Conservation (phyloP, 2,888 invertebrate genomes). For the Erebia aethiops region DNA sequence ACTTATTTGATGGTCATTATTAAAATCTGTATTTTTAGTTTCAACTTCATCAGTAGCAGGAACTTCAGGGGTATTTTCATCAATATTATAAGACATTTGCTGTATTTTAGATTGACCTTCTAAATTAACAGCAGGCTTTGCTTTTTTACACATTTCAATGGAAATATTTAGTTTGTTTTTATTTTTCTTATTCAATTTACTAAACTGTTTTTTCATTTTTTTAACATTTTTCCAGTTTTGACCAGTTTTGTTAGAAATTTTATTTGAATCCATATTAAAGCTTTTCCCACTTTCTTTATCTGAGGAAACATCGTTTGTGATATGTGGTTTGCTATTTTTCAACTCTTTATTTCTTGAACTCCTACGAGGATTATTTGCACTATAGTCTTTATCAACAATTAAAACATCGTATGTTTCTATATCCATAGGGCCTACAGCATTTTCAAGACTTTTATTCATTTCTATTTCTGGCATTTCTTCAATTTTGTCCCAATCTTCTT, state of each 20-base stretch:
- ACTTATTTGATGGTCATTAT: constrained; percentile 20
- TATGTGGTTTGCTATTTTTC: constrained; percentile 47
- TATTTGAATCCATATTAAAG: constrained; percentile 47
- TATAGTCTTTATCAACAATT: constrained; percentile 59
- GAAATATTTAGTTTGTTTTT: constrained; percentile 75
- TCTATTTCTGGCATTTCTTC: constrained; percentile 63
- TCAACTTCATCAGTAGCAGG: constrained; percentile 28
- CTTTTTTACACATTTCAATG: constrained; percentile 72
- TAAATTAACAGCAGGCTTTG: constrained; percentile 51
- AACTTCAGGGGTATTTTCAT: constrained; percentile 59
- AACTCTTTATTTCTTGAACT: constrained; percentile 65
- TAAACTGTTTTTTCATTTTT: constrained; percentile 75
- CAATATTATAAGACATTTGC: constrained; percentile 29
- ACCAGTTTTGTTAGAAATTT: constrained; percentile 52
- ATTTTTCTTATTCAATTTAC: constrained; percentile 66
- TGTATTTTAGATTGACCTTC: constrained; percentile 17
- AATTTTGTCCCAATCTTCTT: constrained; percentile 77
- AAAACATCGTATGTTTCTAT: constrained; percentile 54
- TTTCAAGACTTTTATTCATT: constrained; percentile 53
- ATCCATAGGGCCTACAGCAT: constrained; percentile 59
- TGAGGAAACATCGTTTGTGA: constrained; percentile 43
- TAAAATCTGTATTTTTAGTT: constrained; percentile 22
- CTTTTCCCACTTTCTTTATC: constrained; percentile 55
- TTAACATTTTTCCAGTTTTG: constrained; percentile 73
- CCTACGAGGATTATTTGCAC: constrained; percentile 61